A percentile compares a stretch with the other conserved stretches of the same genome.
These are phyloP conservation scores for Atrichornis clamosus DNA, from an alignment of 2,113 vertebrate genomes.

Conservation along the genomic window DNA sequence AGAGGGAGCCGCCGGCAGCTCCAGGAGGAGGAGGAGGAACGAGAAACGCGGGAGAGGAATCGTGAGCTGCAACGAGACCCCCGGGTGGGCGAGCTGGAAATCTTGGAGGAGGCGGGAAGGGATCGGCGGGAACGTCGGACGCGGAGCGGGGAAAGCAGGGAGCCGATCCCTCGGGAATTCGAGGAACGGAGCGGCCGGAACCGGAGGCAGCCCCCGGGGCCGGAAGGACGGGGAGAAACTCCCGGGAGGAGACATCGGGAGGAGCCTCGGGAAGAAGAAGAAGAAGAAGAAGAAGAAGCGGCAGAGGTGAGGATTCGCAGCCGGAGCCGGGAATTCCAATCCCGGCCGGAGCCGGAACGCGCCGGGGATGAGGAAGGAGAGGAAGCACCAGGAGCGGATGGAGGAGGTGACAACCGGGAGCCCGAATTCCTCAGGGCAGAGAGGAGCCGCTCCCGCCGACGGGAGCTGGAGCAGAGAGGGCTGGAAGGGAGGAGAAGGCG, in stretches of 20 bases:
- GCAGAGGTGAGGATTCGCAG: neutral
- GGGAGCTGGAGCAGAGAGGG: neutral
- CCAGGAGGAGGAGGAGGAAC: neutral
- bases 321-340: neutral
- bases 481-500: neutral
- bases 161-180: accelerated
- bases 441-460: neutral
- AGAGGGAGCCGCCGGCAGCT: neutral
- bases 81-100: neutral
- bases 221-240: neutral
- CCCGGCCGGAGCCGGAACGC: neutral
- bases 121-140: accelerated
- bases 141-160: neutral
- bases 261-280: neutral
- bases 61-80: neutral
- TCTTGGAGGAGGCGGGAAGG: accelerated
- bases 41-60: accelerated
- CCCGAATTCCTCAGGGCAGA: neutral
- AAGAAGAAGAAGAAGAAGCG: neutral
- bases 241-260: neutral
- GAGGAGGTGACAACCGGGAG: neutral
- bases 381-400: neutral
- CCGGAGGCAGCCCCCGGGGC: neutral
- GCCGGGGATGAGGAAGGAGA: neutral
- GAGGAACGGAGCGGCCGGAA: neutral